Evolutionary conservation across 2,113 vertebrate genomes (phyloP).

Genomic region (Callorhinus ursinus): DNA sequence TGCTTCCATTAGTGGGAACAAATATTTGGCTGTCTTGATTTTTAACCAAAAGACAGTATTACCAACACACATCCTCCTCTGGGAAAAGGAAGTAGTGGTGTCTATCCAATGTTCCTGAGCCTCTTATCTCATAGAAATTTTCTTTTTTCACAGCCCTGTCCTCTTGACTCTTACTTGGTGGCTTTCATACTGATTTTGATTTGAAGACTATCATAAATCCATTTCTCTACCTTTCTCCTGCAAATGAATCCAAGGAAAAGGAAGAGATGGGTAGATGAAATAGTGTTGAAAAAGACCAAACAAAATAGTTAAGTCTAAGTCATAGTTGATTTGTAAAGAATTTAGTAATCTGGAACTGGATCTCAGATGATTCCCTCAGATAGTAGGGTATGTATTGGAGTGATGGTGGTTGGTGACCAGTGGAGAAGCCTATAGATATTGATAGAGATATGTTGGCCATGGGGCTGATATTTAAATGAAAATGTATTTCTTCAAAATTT

Average conservation of each 20-base stretch:
- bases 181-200: background rate
- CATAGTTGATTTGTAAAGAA: background rate
- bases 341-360: background rate
- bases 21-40: background rate
- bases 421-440: background rate
- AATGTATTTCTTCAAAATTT: slow-evolving; percentile 28
- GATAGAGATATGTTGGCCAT: background rate
- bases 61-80: background rate
- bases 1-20: background rate
- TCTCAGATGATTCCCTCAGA: background rate
- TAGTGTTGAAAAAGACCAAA: background rate
- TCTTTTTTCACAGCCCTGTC: background rate
- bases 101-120: background rate
- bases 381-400: background rate
- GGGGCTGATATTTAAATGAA: background rate
- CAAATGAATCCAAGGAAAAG: background rate
- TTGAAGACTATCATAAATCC: background rate
- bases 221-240: background rate
- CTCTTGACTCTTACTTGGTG: background rate
- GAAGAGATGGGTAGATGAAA: background rate
- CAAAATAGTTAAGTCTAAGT: background rate
- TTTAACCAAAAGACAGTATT: background rate
- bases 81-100: background rate
- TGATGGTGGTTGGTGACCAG: background rate
- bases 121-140: background rate